Conservation (phyloP, 23 tunicate genomes). For the Clavelina lepadiformis region DNA sequence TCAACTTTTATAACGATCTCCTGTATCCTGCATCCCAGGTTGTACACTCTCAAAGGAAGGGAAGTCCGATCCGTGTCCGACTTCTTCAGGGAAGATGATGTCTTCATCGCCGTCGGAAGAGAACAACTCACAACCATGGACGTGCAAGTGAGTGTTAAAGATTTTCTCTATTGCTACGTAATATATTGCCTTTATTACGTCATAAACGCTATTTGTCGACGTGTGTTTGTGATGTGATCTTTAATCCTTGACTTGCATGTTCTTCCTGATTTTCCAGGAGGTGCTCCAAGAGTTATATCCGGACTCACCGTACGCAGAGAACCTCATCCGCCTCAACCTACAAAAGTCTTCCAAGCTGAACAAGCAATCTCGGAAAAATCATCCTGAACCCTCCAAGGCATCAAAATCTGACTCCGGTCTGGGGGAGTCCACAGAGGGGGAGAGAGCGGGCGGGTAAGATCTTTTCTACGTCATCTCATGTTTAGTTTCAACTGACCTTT, state of each 20-base stretch:
- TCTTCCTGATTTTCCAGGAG: too few species aligned
- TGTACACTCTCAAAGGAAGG: conserved; percentile 90
- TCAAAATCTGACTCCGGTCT: conserved; percentile 90
- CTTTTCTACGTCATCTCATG: not conserved
- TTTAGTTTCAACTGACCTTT: not conserved
- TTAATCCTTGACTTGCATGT: too few species aligned
- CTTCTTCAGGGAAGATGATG: conserved; percentile 96
- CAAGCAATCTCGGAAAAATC: not conserved
- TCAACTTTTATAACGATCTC: too few species aligned
- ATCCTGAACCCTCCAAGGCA: conserved; percentile 57
- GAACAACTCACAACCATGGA: conserved; percentile 88
- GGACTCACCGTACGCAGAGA: conserved; percentile 90
- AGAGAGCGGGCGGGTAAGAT: conserved; percentile 40
- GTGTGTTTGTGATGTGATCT: conserved; percentile 9
- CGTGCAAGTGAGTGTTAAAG: conserved; percentile 49
- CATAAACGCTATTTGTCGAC: too few species aligned
- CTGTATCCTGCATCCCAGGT: conserved; percentile 19
- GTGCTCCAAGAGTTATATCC: conserved; percentile 91
- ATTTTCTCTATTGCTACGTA: not conserved
- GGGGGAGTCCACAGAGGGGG: conserved; percentile 87
- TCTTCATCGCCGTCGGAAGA: conserved; percentile 89
- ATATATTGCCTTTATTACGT: too few species aligned
- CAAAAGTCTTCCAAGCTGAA: conserved; percentile 50
- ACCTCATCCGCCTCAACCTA: conserved; percentile 65
- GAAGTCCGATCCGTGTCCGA: conserved; percentile 82